Evolutionary conservation across 1,140 invertebrate genomes (phyloP), one percentile per base, ranked within the genome.

Genomic region (Mesaphorura yosii): DNA sequence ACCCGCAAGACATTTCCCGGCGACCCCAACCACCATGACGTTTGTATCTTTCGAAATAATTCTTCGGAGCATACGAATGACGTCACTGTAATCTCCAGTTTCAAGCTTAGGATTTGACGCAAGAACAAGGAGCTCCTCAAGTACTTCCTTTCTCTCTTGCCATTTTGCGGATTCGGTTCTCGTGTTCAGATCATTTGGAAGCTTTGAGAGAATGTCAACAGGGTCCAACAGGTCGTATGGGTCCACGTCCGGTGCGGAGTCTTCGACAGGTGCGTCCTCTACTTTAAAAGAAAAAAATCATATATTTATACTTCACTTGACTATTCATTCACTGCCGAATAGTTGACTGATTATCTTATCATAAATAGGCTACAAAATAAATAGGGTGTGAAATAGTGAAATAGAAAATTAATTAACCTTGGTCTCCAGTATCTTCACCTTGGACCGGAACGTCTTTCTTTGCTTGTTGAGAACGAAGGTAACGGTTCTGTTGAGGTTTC

Each of bases 111-210:
- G 90, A 65, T 83, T 81, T 23, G 76, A 74, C 55, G 91, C 67
- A 2, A 95, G 66, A 51, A 77, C 77, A 51, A 94, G 84, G 0
- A 96, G 68, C 2, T 72, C 71, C 64, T 93, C 88, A 4, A 99
- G 65, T 0, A 83, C 82, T 68, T 97, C 89, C 68, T 95, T 95
- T 7, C 95, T 75, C 46, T 97, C 88, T 65, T 91, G 86, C 95
- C 95, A 98, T 66, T 98, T 98, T 67, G 96, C 97, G 0, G 86
- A 86, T 69, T 98, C 92, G 28, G 91, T 62, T 71, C 94, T 90
- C 6, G 95, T 90, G 66, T 85, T 94, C 69, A 96, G 98, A 69
- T 96, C 88, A 74, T 93, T 93, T 0, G 91, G 91, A 22, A 98
- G 67, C 68, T 92, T 85, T 2, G 85, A 82, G 0, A 98, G 66